These are phyloP conservation scores for Paratrypauchen microcephalus DNA, from an alignment of 2,797 vertebrate genomes.

Conservation along the genomic window DNA sequence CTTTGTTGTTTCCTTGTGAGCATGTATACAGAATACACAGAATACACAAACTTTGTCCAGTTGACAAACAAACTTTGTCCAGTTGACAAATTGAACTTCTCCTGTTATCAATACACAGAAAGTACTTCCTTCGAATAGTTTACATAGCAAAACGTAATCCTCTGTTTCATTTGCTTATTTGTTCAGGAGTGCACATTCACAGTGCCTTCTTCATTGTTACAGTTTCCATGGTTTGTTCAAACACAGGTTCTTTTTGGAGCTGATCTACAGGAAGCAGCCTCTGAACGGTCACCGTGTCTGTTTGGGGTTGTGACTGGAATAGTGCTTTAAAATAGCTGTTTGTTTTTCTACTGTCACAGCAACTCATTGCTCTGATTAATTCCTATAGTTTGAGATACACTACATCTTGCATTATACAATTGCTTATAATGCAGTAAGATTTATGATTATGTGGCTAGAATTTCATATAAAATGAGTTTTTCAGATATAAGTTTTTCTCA, in stretches of 20 bases:
- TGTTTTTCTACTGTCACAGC: background rate
- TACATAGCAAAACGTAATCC: slow-evolving; percentile 45
- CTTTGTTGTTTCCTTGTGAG: no score
- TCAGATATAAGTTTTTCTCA: no score
- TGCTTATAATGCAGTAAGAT: no score
- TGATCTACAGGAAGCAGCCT: slow-evolving; percentile 27
- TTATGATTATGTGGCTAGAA: no score
- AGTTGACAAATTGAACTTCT: no score
- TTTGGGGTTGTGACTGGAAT: slow-evolving; percentile 1
- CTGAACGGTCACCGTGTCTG: background rate
- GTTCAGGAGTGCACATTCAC: slow-evolving; percentile 7
- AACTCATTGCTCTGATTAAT: background rate
- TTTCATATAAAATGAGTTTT: no score
- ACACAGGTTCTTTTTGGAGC: slow-evolving; percentile 38
- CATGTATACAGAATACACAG: background rate
- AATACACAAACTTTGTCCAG: no score
- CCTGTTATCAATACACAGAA: no score
- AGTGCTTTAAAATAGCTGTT: background rate
- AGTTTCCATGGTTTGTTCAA: slow-evolving; percentile 62
- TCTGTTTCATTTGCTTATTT: slow-evolving; percentile 27
- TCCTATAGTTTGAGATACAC: no score
- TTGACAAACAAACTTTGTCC: no score
- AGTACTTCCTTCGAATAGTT: no score
- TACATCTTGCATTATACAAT: no score
- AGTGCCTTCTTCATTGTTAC: slow-evolving; percentile 49